Base-by-base conservation (phyloP, 1,140 invertebrate genomes). In the Centruroides sculpturatus region DNA sequence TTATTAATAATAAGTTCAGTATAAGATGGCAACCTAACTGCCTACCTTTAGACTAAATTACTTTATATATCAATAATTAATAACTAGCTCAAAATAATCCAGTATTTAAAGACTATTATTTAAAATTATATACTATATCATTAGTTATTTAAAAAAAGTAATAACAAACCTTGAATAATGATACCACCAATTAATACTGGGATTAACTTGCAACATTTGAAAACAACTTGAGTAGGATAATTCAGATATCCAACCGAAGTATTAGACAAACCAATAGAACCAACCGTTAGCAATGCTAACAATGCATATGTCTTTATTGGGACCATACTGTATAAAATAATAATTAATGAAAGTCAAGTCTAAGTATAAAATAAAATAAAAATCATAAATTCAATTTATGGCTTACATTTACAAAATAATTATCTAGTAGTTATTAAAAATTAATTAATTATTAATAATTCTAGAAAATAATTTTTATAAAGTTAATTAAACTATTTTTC, bases 261-360 rank as follows among this genome's bases (percentile, higher is more conserved):
- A 76, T 98, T 97, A 4, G 92, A 96, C 67, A 97, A 82, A 1
- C 91, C 91, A 90, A 98, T 98, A 10, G 93, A 97, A 0, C 89
- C 89, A 6, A 97, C 78, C 0, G 92, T 94, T 35, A 96, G 73
- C 46, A 90, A 79, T 50, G 91, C 91, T 55, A 96, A 73, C 48
- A 93, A 68, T 53, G 82, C 73, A 75, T 96, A 98, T 1, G 81
- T 85, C 67, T 75, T 80, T 62, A 92, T 69, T 9, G 92, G 90
- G 69, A 95, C 92, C 75, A 86, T 41, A 8, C 8, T 41, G 8
- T 41, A 41, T 89, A 75, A 66, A 83, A 82, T 60, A 64, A 55
- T 65, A 59, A 62, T 35, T 11, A 48, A 62, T 49, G 34, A 55
- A 34, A 23, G 23, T 23, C 23, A 23, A 23, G 23, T 23, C 23